These are phyloP conservation scores for Drosophila cracens DNA, from an alignment of 2,888 invertebrate genomes.

Conservation along the genomic window DNA sequence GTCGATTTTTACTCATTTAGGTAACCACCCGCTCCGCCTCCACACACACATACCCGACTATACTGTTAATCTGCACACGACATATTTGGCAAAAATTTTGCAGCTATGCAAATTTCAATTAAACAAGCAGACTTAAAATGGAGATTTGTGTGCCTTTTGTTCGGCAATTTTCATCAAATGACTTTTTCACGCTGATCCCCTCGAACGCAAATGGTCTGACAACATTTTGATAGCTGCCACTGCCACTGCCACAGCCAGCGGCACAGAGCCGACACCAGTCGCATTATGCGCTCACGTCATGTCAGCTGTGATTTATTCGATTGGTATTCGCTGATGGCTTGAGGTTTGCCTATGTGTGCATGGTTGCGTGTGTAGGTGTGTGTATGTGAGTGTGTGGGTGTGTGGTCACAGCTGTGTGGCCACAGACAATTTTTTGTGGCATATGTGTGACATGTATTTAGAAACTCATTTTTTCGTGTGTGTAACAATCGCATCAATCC, in stretches of 20 bases:
- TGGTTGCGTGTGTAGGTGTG: slow-evolving; percentile 3
- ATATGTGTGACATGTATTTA: slow-evolving; percentile 33
- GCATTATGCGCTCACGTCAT: slow-evolving; percentile 27
- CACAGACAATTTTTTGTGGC: slow-evolving; percentile 47
- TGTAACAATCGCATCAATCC: slow-evolving; percentile 1
- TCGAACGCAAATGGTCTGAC: slow-evolving; percentile 52
- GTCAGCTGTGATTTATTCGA: slow-evolving; percentile 47
- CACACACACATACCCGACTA: no score
- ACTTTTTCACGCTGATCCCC: slow-evolving; percentile 47
- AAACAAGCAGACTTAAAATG: slow-evolving; percentile 36
- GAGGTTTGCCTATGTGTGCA: slow-evolving; percentile 7
- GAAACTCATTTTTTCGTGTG: slow-evolving; percentile 24
- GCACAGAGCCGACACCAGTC: slow-evolving; percentile 33
- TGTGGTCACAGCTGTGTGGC: slow-evolving; percentile 19
- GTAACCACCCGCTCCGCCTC: background rate
- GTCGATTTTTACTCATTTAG: slow-evolving; percentile 48
- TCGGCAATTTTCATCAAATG: slow-evolving; percentile 52
- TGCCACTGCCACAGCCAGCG: slow-evolving; percentile 14
- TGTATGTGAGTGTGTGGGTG: background rate
- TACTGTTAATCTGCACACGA: slow-evolving; percentile 26
- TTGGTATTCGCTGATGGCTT: slow-evolving; percentile 14
- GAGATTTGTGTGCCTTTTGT: slow-evolving; percentile 4
- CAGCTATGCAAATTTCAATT: slow-evolving; percentile 70
- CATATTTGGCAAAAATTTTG: slow-evolving; percentile 47
- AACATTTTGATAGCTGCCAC: slow-evolving; percentile 30